A percentile compares a stretch with the other conserved stretches of the same genome.
phyloP scores from a whole-genome alignment of 2,888 invertebrate genomes.

The Ellobium chinense region DNA sequence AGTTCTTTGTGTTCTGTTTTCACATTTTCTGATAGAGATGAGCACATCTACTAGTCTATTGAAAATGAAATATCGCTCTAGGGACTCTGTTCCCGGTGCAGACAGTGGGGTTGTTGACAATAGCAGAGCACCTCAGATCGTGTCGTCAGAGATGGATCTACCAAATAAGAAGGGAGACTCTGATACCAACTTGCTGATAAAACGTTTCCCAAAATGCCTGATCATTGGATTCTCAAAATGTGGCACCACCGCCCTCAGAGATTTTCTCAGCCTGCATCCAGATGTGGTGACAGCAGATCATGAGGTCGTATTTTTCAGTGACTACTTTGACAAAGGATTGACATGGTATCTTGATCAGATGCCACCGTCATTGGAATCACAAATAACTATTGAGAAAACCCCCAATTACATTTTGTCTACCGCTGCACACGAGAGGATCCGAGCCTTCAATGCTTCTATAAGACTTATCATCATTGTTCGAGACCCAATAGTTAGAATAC shows the following conservation, averaged over 20 bases:
- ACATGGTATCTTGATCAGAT: conserved; percentile 94
- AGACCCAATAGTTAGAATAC: conserved; percentile 97
- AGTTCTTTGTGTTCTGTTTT: no score
- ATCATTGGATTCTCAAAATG: conserved; percentile 80
- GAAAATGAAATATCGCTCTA: no score
- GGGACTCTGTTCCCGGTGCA: no score
- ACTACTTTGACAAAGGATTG: conserved; percentile 93
- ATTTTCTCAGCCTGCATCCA: conserved; percentile 78
- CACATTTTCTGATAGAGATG: no score
- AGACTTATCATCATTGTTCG: conserved; percentile 94
- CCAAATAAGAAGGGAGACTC: no score
- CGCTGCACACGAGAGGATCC: conserved; percentile 96
- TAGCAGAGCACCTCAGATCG: no score
- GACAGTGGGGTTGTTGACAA: no score
- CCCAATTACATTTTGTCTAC: conserved; percentile 98
- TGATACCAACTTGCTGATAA: no score
- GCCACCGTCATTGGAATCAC: conserved; percentile 94
- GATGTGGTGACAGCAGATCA: conserved; percentile 95
- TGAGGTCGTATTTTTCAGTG: conserved; percentile 98
- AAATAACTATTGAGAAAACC: conserved; percentile 97
- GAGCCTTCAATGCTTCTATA: conserved; percentile 94
- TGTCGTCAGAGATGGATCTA: no score
- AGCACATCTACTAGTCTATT: no score
- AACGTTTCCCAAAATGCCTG: conserved; percentile 78
- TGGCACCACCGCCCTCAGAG: conserved; percentile 79